phyloP scores from a whole-genome alignment of 1,140 invertebrate species.

The Spodoptera litura region DNA sequence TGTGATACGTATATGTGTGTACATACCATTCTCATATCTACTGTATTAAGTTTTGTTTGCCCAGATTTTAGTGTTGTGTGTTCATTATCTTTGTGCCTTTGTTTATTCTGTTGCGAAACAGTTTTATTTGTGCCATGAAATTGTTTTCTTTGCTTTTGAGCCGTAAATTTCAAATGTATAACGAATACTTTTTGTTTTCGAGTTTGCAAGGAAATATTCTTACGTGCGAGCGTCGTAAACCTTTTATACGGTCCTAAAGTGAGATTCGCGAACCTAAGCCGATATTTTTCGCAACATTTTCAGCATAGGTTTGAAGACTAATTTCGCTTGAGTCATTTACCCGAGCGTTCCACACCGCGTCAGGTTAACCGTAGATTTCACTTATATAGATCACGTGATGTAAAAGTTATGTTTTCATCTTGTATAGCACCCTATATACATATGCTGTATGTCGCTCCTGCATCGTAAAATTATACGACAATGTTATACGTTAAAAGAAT shows the following conservation, averaged over 20 bases:
- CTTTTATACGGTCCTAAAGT: no score
- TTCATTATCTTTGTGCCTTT: not conserved
- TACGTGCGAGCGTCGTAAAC: no score
- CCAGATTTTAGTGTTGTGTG: slow-evolving; percentile 25
- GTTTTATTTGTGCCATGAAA: not conserved
- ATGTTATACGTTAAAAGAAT: slow-evolving; percentile 48
- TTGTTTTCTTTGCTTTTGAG: no score
- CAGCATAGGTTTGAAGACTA: not conserved
- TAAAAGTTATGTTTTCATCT: slow-evolving; percentile 55
- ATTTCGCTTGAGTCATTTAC: slow-evolving; percentile 17
- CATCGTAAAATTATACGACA: slow-evolving; percentile 54
- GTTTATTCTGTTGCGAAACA: not conserved
- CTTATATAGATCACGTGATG: slow-evolving; percentile 34
- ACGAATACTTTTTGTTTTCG: no score
- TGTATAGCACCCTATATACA: slow-evolving; percentile 49
- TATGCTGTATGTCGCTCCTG: slow-evolving; percentile 34
- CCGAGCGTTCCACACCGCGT: not conserved
- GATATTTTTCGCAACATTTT: not conserved
- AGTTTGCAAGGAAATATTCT: no score
- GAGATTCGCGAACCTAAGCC: not conserved
- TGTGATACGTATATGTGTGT: slow-evolving; percentile 23
- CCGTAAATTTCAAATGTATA: no score
- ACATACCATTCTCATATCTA: slow-evolving; percentile 2
- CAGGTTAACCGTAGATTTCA: slow-evolving; percentile 13
- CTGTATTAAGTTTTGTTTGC: slow-evolving; percentile 36